Conservation (phyloP, 2,888 invertebrate genomes). For the Gymnosoma rotundatum region DNA sequence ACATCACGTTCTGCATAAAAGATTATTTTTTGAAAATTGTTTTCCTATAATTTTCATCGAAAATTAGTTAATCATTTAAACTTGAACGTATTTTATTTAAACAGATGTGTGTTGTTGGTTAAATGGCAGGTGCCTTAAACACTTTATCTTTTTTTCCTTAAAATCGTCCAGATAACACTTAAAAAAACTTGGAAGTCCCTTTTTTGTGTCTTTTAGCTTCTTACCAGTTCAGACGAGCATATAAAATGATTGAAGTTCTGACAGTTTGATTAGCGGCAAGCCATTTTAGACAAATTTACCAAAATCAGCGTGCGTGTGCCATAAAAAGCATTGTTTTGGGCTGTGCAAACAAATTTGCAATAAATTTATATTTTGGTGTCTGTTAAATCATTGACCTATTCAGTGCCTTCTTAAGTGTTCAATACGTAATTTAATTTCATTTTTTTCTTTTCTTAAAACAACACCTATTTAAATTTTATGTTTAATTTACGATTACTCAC, state of each 20-base stretch:
- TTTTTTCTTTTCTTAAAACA: slow-evolving; percentile 9
- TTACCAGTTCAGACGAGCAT: slow-evolving; percentile 38
- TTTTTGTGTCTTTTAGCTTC: slow-evolving; percentile 4
- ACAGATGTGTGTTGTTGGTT: slow-evolving; percentile 61
- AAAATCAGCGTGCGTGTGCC: slow-evolving; percentile 60
- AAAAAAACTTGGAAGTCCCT: slow-evolving; percentile 2
- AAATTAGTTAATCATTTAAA: slow-evolving; percentile 38
- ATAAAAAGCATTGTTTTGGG: slow-evolving; percentile 4
- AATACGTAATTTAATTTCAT: slow-evolving; percentile 2
- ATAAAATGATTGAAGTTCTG: slow-evolving; percentile 68
- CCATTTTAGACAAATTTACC: slow-evolving; percentile 48
- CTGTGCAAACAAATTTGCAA: slow-evolving; percentile 26
- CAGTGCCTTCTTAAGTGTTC: not conserved
- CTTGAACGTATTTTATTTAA: slow-evolving; percentile 34
- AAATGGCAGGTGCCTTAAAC: slow-evolving; percentile 65
- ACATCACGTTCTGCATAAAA: slow-evolving; percentile 22
- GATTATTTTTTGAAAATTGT: slow-evolving; percentile 42
- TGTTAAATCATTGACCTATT: slow-evolving; percentile 55
- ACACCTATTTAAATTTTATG: slow-evolving; percentile 20
- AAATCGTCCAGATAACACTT: not conserved
- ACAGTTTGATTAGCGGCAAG: slow-evolving; percentile 68
- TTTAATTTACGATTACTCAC: slow-evolving; percentile 52
- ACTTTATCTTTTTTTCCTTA: slow-evolving; percentile 16
- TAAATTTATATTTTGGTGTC: slow-evolving; percentile 32
- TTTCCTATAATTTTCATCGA: slow-evolving; percentile 52